Conservation (phyloP, 2,113 vertebrate species). For the Cichladusa arquata region DNA sequence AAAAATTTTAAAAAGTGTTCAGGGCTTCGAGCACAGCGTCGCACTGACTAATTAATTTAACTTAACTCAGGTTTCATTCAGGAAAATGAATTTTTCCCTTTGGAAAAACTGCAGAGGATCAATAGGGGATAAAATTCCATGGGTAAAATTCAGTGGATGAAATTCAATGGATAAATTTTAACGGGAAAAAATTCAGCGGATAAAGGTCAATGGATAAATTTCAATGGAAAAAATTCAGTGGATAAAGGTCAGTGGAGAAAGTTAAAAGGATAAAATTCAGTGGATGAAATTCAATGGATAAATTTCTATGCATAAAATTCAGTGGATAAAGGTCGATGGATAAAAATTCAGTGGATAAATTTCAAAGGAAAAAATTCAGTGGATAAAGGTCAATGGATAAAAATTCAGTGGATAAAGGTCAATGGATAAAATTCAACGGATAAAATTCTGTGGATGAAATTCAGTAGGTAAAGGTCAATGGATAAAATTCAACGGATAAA, state of each 20-base stretch:
- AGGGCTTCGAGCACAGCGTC: rapidly evolving
- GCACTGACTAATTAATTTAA: neutral
- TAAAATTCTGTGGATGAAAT: neutral
- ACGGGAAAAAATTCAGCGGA: neutral
- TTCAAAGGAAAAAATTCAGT: too few species aligned
- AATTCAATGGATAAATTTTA: neutral
- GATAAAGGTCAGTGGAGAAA: rapidly evolving
- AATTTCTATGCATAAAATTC: too few species aligned
- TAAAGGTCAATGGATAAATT: neutral
- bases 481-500: neutral
- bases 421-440: rapidly evolving
- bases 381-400: too few species aligned
- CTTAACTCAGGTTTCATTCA: rapidly evolving
- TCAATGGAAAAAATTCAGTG: rapidly evolving
- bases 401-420: neutral
- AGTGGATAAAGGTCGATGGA: too few species aligned
- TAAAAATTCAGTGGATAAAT: neutral
- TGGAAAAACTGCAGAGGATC: rapidly evolving
- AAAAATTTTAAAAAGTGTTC: too few species aligned
- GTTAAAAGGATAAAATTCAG: too few species aligned
- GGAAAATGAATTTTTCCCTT: neutral
- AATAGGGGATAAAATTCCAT: rapidly evolving
- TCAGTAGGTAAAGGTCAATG: too few species aligned
- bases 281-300: rapidly evolving
- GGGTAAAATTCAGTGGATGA: too few species aligned